Evolutionary conservation across 1,140 invertebrate genomes (phyloP), one percentile per base, ranked within the genome.

Genomic region (Lepidurus couesii): DNA sequence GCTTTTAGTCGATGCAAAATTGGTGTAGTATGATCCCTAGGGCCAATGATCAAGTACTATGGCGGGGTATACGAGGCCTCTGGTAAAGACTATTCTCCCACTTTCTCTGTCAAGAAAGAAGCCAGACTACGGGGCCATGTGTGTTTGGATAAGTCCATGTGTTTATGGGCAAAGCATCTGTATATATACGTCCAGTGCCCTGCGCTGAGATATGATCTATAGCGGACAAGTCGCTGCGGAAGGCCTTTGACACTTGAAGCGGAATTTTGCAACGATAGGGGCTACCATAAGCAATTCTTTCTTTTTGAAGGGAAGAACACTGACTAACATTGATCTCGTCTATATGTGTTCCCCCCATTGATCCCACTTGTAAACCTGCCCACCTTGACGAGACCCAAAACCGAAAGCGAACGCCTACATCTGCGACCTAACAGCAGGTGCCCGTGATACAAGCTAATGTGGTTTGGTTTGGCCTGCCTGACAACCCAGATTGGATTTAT

Each of bases 71-170:
- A 34, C 34, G 34, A 34, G 34, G 34, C 34, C 34, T 34, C 34
- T 34, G 34, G 34, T 34, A 10, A 65, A 65, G 21, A n/a, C 53
- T 65, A 11, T 65, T 65, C 16, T 21, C 21, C 21, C 21, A 65
- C 9, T 65, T 65, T 65, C 21, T 65, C 53, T 21, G 53, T n/a
- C 21, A 65, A 65, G 53, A 65, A 65, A 21, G 8, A 65, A 65
- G 53, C 53, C 53, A 65, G 53, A 65, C 53, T 65, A 65, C 53
- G 53, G 53, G 53, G 53, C 53, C 53, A 65, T 65, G 53, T 65
- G 53, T 65, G 53, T 65, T 65, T 65, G n/a, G 53, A 65, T 7
- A 65, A 65, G 53, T 65, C n/a, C 53, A 65, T 65, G 53, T 65
- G 53, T 65, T 65, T 65, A 65, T 21, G 53, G 21, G 53, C 13